Conservation (phyloP, 2,797 vertebrate species). For the Pelobates cultripes region DNA sequence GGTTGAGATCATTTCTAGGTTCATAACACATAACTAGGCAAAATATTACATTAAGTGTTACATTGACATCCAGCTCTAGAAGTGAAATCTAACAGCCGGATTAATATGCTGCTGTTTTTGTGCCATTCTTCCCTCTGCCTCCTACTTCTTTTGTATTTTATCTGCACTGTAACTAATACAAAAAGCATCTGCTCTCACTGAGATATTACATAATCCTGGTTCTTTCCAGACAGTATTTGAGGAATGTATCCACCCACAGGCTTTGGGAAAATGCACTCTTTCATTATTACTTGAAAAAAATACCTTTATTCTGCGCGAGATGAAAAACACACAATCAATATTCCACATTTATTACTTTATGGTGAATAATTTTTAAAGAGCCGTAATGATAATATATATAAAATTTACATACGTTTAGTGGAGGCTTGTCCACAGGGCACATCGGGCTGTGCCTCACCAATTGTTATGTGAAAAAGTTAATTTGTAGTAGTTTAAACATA, state of each 20-base stretch:
- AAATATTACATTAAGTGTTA: background rate
- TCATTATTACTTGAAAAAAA: conserved; percentile 21
- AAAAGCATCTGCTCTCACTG: conserved; percentile 23
- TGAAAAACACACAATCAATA: conserved; percentile 15
- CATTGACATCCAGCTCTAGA: background rate
- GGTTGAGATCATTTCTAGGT: too few species aligned
- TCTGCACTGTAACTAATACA: conserved; percentile 27
- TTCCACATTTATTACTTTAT: background rate
- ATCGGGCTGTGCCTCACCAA: too few species aligned
- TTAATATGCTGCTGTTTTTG: conserved; percentile 20
- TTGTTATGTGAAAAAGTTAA: too few species aligned
- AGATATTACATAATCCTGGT: conserved; percentile 33
- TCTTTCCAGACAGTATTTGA: conserved; percentile 40
- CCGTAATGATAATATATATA: too few species aligned
- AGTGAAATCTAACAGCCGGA: conserved; percentile 8
- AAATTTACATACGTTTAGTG: too few species aligned
- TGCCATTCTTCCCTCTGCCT: conserved; percentile 19
- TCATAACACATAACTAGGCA: too few species aligned
- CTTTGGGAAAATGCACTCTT: conserved; percentile 17
- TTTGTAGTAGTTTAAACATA: too few species aligned
- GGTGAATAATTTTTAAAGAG: too few species aligned
- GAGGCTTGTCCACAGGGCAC: too few species aligned
- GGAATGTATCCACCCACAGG: conserved; percentile 42
- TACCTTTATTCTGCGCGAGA: conserved; percentile 34
- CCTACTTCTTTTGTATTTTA: conserved; percentile 47